These are phyloP conservation scores for Borostomias antarcticus DNA, from an alignment of 2,797 vertebrate genomes.

Conservation along the genomic window DNA sequence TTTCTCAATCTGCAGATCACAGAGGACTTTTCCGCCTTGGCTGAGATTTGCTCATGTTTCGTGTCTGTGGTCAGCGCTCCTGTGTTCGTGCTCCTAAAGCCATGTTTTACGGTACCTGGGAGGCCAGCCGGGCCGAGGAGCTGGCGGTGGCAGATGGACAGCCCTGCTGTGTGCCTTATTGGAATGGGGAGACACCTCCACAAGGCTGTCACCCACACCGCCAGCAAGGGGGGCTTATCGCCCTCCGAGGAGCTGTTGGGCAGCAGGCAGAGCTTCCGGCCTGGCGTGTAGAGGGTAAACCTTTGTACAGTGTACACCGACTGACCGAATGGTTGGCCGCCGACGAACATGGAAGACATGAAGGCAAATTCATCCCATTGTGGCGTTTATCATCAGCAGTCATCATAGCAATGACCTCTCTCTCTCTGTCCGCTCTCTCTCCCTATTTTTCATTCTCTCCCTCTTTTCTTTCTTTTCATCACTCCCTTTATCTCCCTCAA, in stretches of 20 bases:
- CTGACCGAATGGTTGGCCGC: slow-evolving; percentile 13
- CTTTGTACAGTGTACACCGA: slow-evolving; percentile 44
- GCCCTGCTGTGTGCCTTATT: slow-evolving; percentile 92
- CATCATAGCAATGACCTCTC: background rate
- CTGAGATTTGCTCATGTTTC: slow-evolving; percentile 20
- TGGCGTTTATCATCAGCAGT: background rate
- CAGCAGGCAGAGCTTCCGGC: slow-evolving; percentile 75
- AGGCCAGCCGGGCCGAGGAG: slow-evolving; percentile 82
- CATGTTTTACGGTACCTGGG: slow-evolving; percentile 69
- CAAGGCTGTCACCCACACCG: slow-evolving; percentile 90
- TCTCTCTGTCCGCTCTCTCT: background rate
- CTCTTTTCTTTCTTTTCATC: background rate
- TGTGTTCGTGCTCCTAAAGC: slow-evolving; percentile 62
- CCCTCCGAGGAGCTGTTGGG: slow-evolving; percentile 87
- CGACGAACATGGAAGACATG: background rate
- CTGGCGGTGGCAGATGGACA: slow-evolving; percentile 91
- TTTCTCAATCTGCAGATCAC: background rate
- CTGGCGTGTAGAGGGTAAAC: slow-evolving; percentile 54
- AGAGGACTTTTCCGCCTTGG: background rate
- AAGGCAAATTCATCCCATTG: background rate
- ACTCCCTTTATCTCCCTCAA: slow-evolving; percentile 59
- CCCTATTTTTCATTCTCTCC: slow-evolving; percentile 5
- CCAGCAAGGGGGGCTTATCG: slow-evolving; percentile 91
- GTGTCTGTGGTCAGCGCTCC: slow-evolving; percentile 76
- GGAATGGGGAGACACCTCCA: slow-evolving; percentile 94